phyloP scores from a whole-genome alignment of 2,113 vertebrate genomes.

The Fregetta grallaria region DNA sequence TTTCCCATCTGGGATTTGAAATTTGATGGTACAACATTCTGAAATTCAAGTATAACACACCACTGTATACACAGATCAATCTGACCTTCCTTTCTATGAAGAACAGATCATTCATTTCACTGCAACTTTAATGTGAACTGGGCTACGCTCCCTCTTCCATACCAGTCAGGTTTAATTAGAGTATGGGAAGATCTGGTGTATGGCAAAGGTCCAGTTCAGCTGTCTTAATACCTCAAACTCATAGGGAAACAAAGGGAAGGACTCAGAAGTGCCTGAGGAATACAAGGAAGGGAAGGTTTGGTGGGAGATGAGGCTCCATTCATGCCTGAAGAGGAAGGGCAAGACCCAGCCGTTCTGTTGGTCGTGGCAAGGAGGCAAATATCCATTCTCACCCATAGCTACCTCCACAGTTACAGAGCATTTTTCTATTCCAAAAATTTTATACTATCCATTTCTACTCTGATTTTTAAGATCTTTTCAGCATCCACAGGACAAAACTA shows the following conservation, averaged over 20 bases:
- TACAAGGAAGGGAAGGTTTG: neutral
- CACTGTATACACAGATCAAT: neutral
- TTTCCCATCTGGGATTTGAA: neutral
- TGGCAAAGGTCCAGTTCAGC: neutral
- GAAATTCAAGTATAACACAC: neutral
- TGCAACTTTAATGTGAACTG: neutral
- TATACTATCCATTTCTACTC: neutral
- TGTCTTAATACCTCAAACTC: neutral
- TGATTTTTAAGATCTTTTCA: neutral
- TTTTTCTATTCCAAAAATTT: neutral
- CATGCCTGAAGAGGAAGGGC: neutral
- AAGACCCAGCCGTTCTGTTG: neutral
- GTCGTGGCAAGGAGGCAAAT: neutral
- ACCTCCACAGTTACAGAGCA: neutral
- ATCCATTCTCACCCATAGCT: neutral
- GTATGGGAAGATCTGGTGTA: neutral
- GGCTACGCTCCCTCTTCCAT: neutral
- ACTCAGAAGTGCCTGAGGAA: neutral
- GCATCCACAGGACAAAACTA: neutral
- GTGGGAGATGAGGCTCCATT: neutral
- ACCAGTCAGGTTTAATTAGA: neutral
- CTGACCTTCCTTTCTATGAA: neutral
- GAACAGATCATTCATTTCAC: neutral
- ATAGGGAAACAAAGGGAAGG: neutral
- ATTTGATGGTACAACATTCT: neutral